Percentiles rank a stretch among this genome's conserved stretches.
phyloP scores from a whole-genome alignment of 2,888 invertebrate genomes.

The Steinernema carpocapsae region DNA sequence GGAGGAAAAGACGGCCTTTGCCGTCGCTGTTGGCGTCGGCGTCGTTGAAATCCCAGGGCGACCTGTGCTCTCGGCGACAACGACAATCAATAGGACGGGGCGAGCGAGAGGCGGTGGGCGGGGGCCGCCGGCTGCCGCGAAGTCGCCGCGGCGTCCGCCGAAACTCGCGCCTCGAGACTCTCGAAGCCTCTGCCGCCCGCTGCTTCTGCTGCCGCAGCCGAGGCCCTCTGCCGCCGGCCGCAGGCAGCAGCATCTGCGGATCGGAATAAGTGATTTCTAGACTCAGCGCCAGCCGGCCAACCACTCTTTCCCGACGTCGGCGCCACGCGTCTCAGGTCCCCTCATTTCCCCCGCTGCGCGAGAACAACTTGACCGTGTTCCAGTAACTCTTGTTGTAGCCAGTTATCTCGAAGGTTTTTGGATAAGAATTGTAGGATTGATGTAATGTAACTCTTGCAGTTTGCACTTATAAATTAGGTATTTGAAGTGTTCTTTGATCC shows the following conservation, averaged over 20 bases:
- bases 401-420: too few relatives aligned
- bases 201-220: too few relatives aligned
- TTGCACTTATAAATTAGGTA: too few relatives aligned
- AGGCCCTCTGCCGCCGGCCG: conserved; percentile 13
- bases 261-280: conserved; percentile 28
- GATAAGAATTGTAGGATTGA: too few relatives aligned
- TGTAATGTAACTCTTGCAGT: too few relatives aligned
- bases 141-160: background rate
- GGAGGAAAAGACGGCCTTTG: too few relatives aligned
- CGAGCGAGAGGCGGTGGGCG: background rate
- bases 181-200: background rate
- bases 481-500: too few relatives aligned
- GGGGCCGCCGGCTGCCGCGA: background rate
- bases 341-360: too few relatives aligned
- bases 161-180: background rate
- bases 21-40: background rate
- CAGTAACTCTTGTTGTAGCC: too few relatives aligned
- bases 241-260: conserved; percentile 21
- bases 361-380: too few relatives aligned
- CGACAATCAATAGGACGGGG: conserved; percentile 25
- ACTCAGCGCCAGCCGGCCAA: conserved; percentile 6
- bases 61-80: conserved; percentile 14
- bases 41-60: conserved; percentile 7
- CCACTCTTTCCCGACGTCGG: background rate
- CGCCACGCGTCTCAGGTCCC: conserved; percentile 9